Base-by-base conservation (phyloP, 30 jellyfish, hydroid and myxozoan species). In the Turritopsis rubra region DNA sequence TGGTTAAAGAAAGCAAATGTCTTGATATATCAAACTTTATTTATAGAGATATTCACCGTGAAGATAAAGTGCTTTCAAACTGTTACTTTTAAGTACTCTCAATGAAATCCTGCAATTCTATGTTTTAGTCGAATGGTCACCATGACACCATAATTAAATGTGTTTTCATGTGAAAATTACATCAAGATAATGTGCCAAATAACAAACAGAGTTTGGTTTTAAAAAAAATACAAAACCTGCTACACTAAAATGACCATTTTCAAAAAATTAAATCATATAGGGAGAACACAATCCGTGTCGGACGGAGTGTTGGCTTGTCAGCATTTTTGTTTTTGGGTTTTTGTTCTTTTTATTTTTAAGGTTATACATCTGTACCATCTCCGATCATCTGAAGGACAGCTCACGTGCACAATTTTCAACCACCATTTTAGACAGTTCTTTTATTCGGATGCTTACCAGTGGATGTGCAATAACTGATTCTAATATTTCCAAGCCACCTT, bases 401-500 rank as follows among this genome's bases (percentile, higher is more conserved):
- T 75, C 83, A 9, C 41, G 52, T 8, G 28, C 53, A 77, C 85
- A 77, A 19, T 53, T 60, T 20, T 77, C 85, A 5, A 87, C 8
- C 19, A 79, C 86, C 86, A 81, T 81, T 26, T 71, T 27, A 8
- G 91, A 88, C 31, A 72, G 29, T 18, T 71, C 52, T 65, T 88
- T 83, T 68, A 81, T 71, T 24, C 81, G 75, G 19, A 31, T 20
- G 28, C 92, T 88, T 29, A 85, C 70, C 31, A 65, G 29, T 13
- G 79, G 23, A 8, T 85, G 29, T 5, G 73, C 24, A 24, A 66
- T 53, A 81, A 84, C 28, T 16, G 70, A 81, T 21, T 22, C 27
- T 41, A 88, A 70, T 71, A 88, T 78, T 22, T 88, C 89, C 68
- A 82, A 22, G 8, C 96, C 96, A 29, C 86, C 88, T 52, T 88